phyloP scores from a whole-genome alignment of 2,888 invertebrate genomes.

The Bedellia somnulentella region DNA sequence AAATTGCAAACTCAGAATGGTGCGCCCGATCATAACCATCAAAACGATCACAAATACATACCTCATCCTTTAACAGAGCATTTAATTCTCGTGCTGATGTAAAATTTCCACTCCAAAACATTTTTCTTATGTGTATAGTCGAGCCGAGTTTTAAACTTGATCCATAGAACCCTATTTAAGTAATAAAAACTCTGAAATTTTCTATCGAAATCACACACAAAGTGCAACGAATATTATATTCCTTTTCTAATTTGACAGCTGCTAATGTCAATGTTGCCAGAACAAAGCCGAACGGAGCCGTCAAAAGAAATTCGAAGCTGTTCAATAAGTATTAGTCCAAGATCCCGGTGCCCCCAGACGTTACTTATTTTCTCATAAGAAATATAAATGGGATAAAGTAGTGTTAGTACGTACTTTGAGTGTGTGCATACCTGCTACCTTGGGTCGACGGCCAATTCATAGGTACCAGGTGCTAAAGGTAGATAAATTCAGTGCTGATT shows the following conservation, averaged over 20 bases:
- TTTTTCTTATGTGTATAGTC: conserved; percentile 58
- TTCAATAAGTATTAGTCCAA: too few species aligned
- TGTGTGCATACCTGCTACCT: too few species aligned
- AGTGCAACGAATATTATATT: conserved; percentile 48
- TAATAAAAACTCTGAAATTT: too few species aligned
- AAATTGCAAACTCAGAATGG: conserved; percentile 1
- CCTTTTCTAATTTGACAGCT: conserved; percentile 35
- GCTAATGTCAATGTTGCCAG: conserved; percentile 6
- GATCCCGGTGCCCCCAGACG: too few species aligned
- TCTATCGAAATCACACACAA: too few species aligned
- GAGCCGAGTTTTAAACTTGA: conserved; percentile 33
- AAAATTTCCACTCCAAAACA: conserved; percentile 85
- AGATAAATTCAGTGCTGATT: too few species aligned
- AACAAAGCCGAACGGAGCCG: neutral
- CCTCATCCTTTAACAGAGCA: conserved; percentile 77
- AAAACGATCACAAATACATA: conserved; percentile 31
- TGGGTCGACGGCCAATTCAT: too few species aligned
- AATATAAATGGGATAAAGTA: too few species aligned
- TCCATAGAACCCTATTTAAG: conserved; percentile 43
- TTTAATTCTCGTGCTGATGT: conserved; percentile 74
- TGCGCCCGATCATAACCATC: conserved; percentile 8
- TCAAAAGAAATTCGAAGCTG: too few species aligned
- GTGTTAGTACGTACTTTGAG: too few species aligned
- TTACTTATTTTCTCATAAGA: too few species aligned
- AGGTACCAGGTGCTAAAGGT: too few species aligned